Percentiles rank a stretch among this genome's conserved stretches.
These are phyloP conservation scores for Lypha dubia DNA, from an alignment of 2,888 invertebrate species.

Conservation along the genomic window DNA sequence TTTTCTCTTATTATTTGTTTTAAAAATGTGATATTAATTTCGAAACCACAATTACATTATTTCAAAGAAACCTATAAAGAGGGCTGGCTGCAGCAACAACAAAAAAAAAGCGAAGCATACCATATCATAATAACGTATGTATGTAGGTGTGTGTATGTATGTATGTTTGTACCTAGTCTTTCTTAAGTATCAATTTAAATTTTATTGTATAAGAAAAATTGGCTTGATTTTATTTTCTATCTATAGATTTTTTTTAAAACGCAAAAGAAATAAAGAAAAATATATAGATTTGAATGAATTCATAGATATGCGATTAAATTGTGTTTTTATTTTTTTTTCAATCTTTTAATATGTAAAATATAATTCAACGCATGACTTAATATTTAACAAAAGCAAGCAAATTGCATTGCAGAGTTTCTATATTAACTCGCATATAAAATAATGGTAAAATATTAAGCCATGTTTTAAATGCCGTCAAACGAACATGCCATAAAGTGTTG, in stretches of 20 bases:
- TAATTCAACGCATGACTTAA: slow-evolving; percentile 68
- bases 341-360: slow-evolving; percentile 26
- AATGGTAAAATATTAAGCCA: slow-evolving; percentile 15
- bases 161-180: no score
- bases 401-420: neutral
- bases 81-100: slow-evolving; percentile 20
- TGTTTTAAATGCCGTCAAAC: slow-evolving; percentile 58
- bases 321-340: neutral
- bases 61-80: slow-evolving; percentile 68
- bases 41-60: slow-evolving; percentile 71
- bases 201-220: slow-evolving; percentile 24
- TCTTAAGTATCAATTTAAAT: slow-evolving; percentile 64
- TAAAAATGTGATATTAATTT: slow-evolving; percentile 63
- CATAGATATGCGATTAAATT: slow-evolving; percentile 30
- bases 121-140: slow-evolving; percentile 24
- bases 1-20: slow-evolving; percentile 25
- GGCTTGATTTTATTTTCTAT: slow-evolving; percentile 12
- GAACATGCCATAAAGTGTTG: slow-evolving; percentile 50
- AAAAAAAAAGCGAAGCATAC: neutral
- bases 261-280: slow-evolving; percentile 12
- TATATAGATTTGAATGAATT: slow-evolving; percentile 43
- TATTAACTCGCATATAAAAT: slow-evolving; percentile 15
- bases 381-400: slow-evolving; percentile 55
- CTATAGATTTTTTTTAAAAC: no score
- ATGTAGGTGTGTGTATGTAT: no score